phyloP scores from a whole-genome alignment of 2,113 vertebrate species.

The Xiphophorus hellerii region DNA sequence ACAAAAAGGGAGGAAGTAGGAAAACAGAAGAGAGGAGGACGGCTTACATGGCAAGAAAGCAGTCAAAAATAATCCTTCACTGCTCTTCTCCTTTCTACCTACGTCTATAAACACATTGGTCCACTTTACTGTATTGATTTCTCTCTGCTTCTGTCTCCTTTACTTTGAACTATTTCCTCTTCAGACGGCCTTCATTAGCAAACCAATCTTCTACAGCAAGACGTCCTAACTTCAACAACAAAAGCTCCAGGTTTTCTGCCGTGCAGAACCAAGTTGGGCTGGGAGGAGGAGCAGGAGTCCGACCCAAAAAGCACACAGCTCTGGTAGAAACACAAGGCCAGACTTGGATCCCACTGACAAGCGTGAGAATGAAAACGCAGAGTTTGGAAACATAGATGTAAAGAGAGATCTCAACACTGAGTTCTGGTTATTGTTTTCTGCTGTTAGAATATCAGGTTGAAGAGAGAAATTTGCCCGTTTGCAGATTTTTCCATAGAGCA shows the following conservation, averaged over 20 bases:
- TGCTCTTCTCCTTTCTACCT: background rate
- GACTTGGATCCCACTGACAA: background rate
- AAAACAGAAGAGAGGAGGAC: slow-evolving; percentile 6
- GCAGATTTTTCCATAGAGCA: no score
- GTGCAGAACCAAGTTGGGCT: slow-evolving; percentile 12
- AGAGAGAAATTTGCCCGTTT: no score
- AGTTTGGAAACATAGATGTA: background rate
- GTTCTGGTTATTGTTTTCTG: background rate
- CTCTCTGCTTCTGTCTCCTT: background rate
- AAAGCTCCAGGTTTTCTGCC: slow-evolving; percentile 15
- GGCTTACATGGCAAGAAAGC: background rate
- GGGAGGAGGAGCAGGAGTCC: background rate
- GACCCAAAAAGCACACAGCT: slow-evolving; percentile 6
- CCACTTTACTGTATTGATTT: background rate
- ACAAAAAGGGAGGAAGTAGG: slow-evolving; percentile 1
- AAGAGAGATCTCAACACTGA: background rate
- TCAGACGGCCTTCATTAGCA: background rate
- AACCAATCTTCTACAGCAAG: slow-evolving; percentile 1
- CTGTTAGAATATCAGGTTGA: background rate
- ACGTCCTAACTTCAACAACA: slow-evolving; percentile 26
- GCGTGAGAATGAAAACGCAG: background rate
- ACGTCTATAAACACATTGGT: background rate
- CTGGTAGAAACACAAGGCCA: background rate
- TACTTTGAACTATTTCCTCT: background rate
- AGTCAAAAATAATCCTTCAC: slow-evolving; percentile 1